Percentiles rank a stretch among this genome's conserved stretches.
phyloP scores from a whole-genome alignment of 2,797 vertebrate species.

The Merluccius polli region DNA sequence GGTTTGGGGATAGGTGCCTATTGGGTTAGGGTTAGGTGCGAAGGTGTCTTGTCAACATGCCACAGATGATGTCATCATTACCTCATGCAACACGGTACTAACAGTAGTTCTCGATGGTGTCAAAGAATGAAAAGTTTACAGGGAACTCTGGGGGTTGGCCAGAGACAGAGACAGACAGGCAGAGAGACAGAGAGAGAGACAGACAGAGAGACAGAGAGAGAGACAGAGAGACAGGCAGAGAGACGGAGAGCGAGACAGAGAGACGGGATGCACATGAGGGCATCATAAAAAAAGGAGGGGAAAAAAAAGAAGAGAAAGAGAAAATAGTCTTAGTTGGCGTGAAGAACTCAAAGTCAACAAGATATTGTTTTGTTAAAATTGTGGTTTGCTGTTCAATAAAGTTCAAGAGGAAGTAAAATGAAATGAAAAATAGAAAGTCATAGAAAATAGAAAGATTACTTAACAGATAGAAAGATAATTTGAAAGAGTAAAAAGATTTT shows the following conservation, averaged over 20 bases:
- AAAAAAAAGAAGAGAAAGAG: conserved; percentile 55
- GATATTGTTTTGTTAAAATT: neutral
- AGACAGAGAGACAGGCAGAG: conserved; percentile 19
- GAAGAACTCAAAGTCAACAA: conserved; percentile 36
- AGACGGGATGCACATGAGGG: conserved; percentile 7
- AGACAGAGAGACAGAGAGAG: conserved; percentile 21
- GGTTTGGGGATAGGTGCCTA: conserved; percentile 5
- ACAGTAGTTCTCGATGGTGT: conserved; percentile 78
- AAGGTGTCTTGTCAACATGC: conserved; percentile 24
- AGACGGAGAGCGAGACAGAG: conserved; percentile 21
- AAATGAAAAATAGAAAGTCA: conserved; percentile 23
- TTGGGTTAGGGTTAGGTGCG: conserved; percentile 2
- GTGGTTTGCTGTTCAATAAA: neutral
- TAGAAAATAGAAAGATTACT: neutral
- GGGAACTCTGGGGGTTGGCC: conserved; percentile 67
- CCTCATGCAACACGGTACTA: conserved; percentile 71
- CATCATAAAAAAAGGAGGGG: conserved; percentile 37
- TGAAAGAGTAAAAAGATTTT: no score
- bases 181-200: conserved; percentile 21
- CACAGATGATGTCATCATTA: conserved; percentile 45
- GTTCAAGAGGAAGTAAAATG: neutral
- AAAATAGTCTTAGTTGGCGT: conserved; percentile 57
- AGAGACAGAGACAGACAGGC: conserved; percentile 7
- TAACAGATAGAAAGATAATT: neutral
- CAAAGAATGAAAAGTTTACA: conserved; percentile 79